Evolutionary conservation across 2,888 invertebrate genomes (phyloP).

Genomic region (Sarcophaga subvicina): DNA sequence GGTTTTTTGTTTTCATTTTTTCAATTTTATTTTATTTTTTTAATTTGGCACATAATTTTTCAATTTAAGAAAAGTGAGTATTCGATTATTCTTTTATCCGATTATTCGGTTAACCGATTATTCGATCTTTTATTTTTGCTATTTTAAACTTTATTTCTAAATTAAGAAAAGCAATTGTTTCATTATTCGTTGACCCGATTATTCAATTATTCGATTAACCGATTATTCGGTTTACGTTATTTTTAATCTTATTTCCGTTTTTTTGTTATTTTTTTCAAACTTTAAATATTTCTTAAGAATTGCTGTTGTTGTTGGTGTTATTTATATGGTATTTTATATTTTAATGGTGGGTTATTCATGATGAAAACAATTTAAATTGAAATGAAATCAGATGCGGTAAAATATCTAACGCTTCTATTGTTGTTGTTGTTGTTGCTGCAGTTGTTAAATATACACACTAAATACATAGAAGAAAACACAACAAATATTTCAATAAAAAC

Average conservation of each 20-base stretch:
- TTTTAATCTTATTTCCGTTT: not conserved
- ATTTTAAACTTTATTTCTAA: no score
- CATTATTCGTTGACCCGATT: not conserved
- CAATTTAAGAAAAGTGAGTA: no score
- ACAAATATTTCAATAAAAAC: slow-evolving; percentile 38
- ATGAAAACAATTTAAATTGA: slow-evolving; percentile 15
- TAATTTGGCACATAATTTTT: no score
- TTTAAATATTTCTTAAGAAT: not conserved
- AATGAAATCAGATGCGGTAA: slow-evolving; percentile 61
- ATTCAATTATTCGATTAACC: not conserved
- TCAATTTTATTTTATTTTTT: no score
- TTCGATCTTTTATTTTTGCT: no score
- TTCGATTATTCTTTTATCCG: no score
- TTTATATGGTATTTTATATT: not conserved
- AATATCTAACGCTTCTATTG: slow-evolving; percentile 60
- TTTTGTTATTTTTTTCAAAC: not conserved
- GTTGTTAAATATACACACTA: not conserved
- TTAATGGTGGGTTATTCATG: not conserved
- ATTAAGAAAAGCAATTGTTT: no score
- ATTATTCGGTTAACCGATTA: no score
- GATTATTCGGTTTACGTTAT: not conserved
- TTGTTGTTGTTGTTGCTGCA: not conserved
- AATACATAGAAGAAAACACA: not conserved
- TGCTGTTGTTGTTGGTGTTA: not conserved
- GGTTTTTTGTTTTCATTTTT: no score